Percentiles rank a stretch among this genome's conserved stretches.
phyloP scores from a whole-genome alignment of 2,113 vertebrate species.

The Megalops atlanticus region DNA sequence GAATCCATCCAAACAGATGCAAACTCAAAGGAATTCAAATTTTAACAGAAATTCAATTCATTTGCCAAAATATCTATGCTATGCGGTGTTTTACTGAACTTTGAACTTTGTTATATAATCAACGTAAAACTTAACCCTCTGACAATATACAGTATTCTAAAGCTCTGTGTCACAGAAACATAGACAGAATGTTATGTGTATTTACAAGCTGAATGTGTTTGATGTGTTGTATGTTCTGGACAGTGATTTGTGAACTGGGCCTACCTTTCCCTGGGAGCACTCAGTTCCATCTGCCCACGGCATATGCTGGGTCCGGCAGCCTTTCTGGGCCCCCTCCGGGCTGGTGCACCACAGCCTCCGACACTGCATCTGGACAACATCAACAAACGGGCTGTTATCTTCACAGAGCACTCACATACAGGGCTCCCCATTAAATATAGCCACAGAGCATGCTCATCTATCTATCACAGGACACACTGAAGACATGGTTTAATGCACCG shows the following conservation, averaged over 20 bases:
- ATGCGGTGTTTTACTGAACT: background rate
- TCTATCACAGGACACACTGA: constrained; percentile 25
- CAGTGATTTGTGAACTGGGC: constrained; percentile 2
- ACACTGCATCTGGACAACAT: constrained; percentile 84
- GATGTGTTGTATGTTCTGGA: background rate
- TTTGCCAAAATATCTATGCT: background rate
- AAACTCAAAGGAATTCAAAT: background rate
- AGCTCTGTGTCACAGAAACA: background rate
- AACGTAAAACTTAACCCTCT: background rate
- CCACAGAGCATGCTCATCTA: constrained; percentile 4
- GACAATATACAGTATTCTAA: background rate
- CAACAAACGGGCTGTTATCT: constrained; percentile 35
- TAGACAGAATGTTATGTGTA: background rate
- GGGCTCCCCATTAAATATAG: constrained; percentile 28
- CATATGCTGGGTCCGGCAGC: constrained; percentile 95
- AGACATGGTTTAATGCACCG: constrained; percentile 15
- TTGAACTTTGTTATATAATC: background rate
- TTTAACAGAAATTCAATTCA: background rate
- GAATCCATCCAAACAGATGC: background rate
- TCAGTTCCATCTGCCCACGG: constrained; percentile 98
- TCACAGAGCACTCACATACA: background rate
- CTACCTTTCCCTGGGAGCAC: constrained; percentile 89
- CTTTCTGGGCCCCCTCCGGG: constrained; percentile 84
- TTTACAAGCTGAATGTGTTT: background rate
- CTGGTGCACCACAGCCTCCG: constrained; percentile 94